phyloP scores from a whole-genome alignment of 2,888 invertebrate genomes.

The Brenthis hecate region DNA sequence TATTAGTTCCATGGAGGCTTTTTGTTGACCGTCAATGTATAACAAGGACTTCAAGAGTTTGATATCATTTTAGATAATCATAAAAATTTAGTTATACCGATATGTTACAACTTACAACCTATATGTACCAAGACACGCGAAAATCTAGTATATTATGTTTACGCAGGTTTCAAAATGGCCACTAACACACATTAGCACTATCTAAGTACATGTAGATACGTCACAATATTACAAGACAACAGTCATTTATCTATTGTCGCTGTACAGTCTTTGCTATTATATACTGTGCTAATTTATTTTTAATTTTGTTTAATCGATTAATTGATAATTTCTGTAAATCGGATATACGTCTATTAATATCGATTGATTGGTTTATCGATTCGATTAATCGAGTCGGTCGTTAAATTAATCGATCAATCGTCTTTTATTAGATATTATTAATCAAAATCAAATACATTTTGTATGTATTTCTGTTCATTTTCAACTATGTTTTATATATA shows the following conservation, averaged over 20 bases:
- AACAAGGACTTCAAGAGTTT: background rate
- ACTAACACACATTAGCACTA: conserved; percentile 14
- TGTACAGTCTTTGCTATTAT: conserved; percentile 18
- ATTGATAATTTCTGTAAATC: background rate
- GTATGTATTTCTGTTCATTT: background rate
- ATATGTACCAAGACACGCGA: background rate
- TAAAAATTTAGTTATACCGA: background rate
- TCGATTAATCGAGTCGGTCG: no score
- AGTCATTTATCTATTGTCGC: conserved; percentile 25
- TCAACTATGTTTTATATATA: background rate
- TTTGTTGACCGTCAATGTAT: no score
- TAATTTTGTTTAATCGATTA: background rate
- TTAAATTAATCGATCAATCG: no score
- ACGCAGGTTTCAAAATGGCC: conserved; percentile 5
- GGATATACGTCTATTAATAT: no score
- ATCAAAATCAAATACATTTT: background rate
- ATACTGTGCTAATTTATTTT: conserved; percentile 20
- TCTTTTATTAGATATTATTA: no score
- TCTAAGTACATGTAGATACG: conserved; percentile 23
- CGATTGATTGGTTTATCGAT: no score
- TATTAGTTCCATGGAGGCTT: no score
- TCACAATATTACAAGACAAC: conserved; percentile 32
- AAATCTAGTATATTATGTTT: conserved; percentile 3
- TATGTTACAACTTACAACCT: no score
- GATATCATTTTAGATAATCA: background rate